Conservation (phyloP, 2,113 vertebrate species). For the Planiliza haematocheilus region DNA sequence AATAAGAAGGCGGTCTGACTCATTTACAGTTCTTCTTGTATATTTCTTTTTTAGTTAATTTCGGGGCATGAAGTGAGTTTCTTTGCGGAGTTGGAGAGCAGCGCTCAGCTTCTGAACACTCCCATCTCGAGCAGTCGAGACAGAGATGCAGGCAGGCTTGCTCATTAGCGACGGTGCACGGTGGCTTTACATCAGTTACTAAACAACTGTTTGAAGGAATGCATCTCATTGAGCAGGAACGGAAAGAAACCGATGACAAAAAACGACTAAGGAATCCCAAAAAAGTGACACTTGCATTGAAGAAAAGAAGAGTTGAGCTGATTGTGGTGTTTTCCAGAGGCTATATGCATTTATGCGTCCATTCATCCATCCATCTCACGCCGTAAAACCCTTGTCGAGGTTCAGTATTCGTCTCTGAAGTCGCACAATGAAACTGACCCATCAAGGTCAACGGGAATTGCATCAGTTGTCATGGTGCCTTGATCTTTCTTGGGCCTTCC, state of each 20-base stretch:
- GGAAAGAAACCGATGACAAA: background rate
- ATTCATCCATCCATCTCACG: no score
- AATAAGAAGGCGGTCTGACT: conserved; percentile 4
- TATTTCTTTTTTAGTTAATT: conserved; percentile 9
- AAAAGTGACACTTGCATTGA: background rate
- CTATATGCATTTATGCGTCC: no score
- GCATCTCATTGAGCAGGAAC: conserved; percentile 1
- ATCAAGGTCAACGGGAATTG: background rate
- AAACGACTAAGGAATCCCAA: background rate
- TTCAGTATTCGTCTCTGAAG: no score
- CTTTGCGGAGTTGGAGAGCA: no score
- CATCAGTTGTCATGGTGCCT: background rate
- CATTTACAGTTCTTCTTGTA: conserved; percentile 7
- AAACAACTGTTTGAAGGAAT: conserved; percentile 12
- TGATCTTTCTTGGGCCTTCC: background rate
- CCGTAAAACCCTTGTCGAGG: no score
- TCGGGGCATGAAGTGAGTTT: conserved; percentile 25
- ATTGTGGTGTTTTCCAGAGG: background rate
- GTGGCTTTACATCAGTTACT: conserved; percentile 20
- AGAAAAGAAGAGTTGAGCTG: background rate
- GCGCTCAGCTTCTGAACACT: conserved; percentile 20
- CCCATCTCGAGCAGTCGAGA: conserved; percentile 32
- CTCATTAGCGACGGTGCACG: conserved; percentile 41
- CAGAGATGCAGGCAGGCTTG: conserved; percentile 15
- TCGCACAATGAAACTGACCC: background rate